A percentile compares a stretch with the other conserved stretches of the same genome.
Conservation (phyloP, 2,888 invertebrate species). For the Limulus polyphemus region DNA sequence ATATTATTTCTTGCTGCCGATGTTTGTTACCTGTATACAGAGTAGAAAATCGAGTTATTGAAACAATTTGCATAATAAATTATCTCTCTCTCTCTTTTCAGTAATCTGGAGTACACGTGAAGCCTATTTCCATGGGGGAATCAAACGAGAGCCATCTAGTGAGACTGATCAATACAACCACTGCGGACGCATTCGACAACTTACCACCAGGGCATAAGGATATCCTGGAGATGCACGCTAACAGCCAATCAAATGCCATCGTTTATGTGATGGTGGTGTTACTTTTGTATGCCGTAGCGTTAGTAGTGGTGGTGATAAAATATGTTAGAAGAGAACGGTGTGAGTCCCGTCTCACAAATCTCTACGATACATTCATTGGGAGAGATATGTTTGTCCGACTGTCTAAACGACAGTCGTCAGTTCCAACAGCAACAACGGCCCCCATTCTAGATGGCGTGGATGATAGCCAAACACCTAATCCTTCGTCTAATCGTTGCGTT, state of each 20-base stretch:
- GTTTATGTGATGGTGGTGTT: slow-evolving; percentile 22
- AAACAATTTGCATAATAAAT: too few species aligned
- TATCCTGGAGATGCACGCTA: slow-evolving; percentile 25
- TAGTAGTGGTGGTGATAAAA: slow-evolving; percentile 20
- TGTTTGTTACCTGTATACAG: too few species aligned
- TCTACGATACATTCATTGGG: slow-evolving; percentile 20
- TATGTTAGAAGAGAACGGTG: slow-evolving; percentile 22
- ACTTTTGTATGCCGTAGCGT: slow-evolving; percentile 17
- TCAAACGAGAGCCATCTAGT: too few species aligned
- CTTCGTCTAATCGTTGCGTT: background rate
- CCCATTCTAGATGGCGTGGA: background rate
- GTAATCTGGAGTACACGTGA: too few species aligned
- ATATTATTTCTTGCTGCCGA: too few species aligned
- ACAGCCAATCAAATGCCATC: slow-evolving; percentile 22
- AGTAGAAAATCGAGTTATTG: too few species aligned
- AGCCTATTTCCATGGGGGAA: too few species aligned
- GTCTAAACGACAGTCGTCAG: slow-evolving; percentile 17
- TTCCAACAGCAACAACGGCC: slow-evolving; percentile 9
- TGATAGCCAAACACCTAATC: slow-evolving; percentile 7
- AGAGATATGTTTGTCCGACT: slow-evolving; percentile 22
- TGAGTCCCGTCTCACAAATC: slow-evolving; percentile 18
- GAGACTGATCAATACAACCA: too few species aligned
- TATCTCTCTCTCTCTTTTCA: too few species aligned
- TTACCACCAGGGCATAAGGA: slow-evolving; percentile 18
- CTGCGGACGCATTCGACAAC: too few species aligned